Percentiles rank a stretch among this genome's conserved stretches.
phyloP scores from a whole-genome alignment of 1,140 invertebrate genomes.

The Nasonia giraulti region DNA sequence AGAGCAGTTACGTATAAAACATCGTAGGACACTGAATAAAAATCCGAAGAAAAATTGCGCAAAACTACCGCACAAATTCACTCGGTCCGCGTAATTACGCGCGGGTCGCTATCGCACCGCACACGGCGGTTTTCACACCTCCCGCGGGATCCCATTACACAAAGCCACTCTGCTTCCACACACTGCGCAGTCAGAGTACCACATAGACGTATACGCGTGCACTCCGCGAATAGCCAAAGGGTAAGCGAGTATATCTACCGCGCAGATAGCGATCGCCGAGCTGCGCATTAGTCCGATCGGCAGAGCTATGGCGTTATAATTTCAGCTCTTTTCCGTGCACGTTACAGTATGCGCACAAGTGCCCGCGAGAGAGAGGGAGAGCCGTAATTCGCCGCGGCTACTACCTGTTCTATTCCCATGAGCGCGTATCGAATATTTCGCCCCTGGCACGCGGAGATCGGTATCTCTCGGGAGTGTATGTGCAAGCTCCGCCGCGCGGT shows the following conservation, averaged over 20 bases:
- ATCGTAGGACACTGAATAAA: too few relatives aligned
- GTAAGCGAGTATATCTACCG: background rate
- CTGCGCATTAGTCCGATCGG: background rate
- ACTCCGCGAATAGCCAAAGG: too few relatives aligned
- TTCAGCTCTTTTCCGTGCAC: background rate
- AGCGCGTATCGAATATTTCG: background rate
- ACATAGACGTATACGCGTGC: background rate
- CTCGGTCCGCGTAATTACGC: background rate
- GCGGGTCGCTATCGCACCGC: background rate
- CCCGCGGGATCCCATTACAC: background rate
- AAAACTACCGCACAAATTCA: too few relatives aligned
- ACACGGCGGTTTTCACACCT: constrained; percentile 33
- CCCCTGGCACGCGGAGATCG: constrained; percentile 7
- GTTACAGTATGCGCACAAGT: background rate
- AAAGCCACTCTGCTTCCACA: background rate
- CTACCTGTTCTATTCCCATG: background rate
- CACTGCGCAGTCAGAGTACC: background rate
- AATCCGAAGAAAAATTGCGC: too few relatives aligned
- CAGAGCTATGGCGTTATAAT: constrained; percentile 2
- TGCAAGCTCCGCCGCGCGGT: background rate
- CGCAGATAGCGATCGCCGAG: background rate
- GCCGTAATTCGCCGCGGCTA: background rate
- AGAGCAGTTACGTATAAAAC: too few relatives aligned
- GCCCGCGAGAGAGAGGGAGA: background rate
- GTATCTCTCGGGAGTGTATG: background rate